phyloP scores from a whole-genome alignment of 2,888 invertebrate species.

The Sisyra terminalis region DNA sequence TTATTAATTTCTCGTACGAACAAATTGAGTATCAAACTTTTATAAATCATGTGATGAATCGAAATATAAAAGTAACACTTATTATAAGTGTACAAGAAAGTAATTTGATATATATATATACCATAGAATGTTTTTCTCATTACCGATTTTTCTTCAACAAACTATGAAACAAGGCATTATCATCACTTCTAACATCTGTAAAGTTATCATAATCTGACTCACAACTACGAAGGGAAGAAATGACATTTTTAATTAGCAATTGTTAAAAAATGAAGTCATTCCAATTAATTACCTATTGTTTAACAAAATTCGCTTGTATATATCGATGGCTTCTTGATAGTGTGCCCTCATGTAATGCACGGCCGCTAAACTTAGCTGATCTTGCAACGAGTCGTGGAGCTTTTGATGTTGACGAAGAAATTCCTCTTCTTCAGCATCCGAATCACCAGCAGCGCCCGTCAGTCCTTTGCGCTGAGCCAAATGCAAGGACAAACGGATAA shows the following conservation, averaged over 20 bases:
- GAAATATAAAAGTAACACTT: neutral
- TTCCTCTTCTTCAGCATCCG: slow-evolving; percentile 51
- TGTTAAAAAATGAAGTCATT: neutral
- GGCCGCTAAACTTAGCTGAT: slow-evolving; percentile 89
- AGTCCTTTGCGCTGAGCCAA: slow-evolving; percentile 44
- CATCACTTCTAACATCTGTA: neutral
- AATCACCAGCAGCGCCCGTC: slow-evolving; percentile 1
- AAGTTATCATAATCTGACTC: slow-evolving; percentile 3
- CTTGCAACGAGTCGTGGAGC: slow-evolving; percentile 77
- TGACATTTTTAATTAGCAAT: slow-evolving; percentile 17
- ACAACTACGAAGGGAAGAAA: neutral
- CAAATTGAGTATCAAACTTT: no score
- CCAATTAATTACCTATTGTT: slow-evolving; percentile 59
- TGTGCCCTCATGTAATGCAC: slow-evolving; percentile 92
- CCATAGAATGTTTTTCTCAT: neutral
- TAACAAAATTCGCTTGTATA: slow-evolving; percentile 83
- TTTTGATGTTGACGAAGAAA: slow-evolving; percentile 72
- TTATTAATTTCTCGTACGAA: slow-evolving; percentile 4
- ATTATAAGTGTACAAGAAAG: neutral
- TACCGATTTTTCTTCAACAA: slow-evolving; percentile 2
- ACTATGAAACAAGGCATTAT: slow-evolving; percentile 1
- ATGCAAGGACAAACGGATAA: slow-evolving; percentile 75
- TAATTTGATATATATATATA: neutral
- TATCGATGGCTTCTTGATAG: slow-evolving; percentile 97
- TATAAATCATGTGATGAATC: neutral